Evolutionary conservation across 2,797 vertebrate species (phyloP), one percentile per base, ranked within the genome.

Genomic region (Propithecus deckenii): DNA sequence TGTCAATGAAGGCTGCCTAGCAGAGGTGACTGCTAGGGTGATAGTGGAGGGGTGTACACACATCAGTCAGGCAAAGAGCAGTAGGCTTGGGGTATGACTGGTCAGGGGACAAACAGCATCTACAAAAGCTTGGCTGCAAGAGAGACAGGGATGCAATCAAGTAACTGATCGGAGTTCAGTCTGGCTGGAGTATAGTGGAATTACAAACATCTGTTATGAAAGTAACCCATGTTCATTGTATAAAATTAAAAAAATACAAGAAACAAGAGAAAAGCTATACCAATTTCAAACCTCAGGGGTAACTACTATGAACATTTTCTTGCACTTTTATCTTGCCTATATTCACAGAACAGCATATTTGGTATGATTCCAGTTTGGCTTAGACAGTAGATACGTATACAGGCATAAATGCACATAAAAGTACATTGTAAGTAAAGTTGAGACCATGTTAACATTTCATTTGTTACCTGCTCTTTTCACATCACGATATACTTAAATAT

Each of bases 381-480:
- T 46, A 65, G 65, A 75, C 7, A 59, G 7, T n/a, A 75, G 32
- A 32, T 32, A 7, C 7, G 14, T 28, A 30, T 43, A 1, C 28
- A 80, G 57, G 25, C 11, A 23, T 88, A 52, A 84, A 61, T 89
- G 11, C 30, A 35, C 32, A 6, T 38, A 22, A 74, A 89, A 76
- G 81, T 13, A 12, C 18, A 32, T 41, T 78, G 69, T 61, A 84
- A 46, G 25, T 67, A 61, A 93, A 91, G 18, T 14, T 88, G 11
- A 15, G 38, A 79, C 86, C n/a, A 28, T 18, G 22, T 12, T 12
- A n/a, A 20, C 43, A 72, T 86, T 30, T 5, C 71, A 3, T 52
- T 23, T 63, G 30, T 89, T 75, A 35, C 41, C 59, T 94, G 30
- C 74, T 94, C 88, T 97, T 83, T 80, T 69, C 25, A 89, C 15